These are phyloP conservation scores for Sepioteuthis lessoniana DNA, from an alignment of 2,888 invertebrate species.

Conservation along the genomic window DNA sequence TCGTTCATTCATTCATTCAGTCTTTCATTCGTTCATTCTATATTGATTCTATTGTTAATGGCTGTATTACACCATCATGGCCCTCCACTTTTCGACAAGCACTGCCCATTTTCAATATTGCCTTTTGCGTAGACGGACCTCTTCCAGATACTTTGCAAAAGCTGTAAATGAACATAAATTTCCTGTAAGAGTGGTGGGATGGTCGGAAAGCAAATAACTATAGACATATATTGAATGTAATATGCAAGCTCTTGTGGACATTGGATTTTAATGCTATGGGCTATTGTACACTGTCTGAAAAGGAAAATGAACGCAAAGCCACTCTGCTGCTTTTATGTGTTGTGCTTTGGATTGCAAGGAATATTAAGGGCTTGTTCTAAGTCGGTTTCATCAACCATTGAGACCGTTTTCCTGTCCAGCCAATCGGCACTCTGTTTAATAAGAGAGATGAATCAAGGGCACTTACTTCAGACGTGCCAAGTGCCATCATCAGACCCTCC, in stretches of 20 bases:
- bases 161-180: slow-evolving; percentile 47
- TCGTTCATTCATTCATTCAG: background rate
- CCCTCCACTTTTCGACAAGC: background rate
- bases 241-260: slow-evolving; percentile 43
- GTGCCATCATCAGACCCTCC: background rate
- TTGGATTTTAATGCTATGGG: slow-evolving; percentile 45
- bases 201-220: slow-evolving; percentile 45
- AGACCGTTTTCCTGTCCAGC: slow-evolving; percentile 42
- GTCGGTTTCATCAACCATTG: slow-evolving; percentile 37
- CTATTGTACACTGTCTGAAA: slow-evolving; percentile 14
- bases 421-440: slow-evolving; percentile 40
- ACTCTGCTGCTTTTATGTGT: slow-evolving; percentile 42
- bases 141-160: slow-evolving; percentile 41
- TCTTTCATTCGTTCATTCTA: background rate
- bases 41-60: slow-evolving; percentile 42
- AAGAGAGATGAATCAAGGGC: slow-evolving; percentile 41
- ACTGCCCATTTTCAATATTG: slow-evolving; percentile 45
- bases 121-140: slow-evolving; percentile 21
- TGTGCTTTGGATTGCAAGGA: slow-evolving; percentile 45
- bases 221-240: slow-evolving; percentile 46
- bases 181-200: slow-evolving; percentile 37
- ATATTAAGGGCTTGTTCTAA: slow-evolving; percentile 45
- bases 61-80: slow-evolving; percentile 24
- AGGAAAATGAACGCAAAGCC: slow-evolving; percentile 38
- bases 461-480: slow-evolving; percentile 40